These are phyloP conservation scores for Papilio xuthus DNA, from an alignment of 1,140 invertebrate genomes.

Conservation along the genomic window DNA sequence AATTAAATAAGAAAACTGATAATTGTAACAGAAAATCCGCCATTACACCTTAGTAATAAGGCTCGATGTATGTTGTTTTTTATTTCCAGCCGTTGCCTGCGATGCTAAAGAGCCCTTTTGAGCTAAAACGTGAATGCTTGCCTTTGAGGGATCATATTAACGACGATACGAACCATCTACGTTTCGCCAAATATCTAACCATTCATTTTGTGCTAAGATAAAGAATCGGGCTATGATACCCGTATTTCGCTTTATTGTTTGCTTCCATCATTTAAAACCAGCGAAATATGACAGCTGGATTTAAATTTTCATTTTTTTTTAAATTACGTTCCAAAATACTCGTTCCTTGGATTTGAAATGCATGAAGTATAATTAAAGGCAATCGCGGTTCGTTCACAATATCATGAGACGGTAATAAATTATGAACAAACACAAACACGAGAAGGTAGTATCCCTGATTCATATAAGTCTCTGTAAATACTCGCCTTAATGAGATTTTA, in stretches of 20 bases:
- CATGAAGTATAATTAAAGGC: constrained; percentile 61
- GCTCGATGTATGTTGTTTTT: constrained; percentile 82
- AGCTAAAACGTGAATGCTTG: constrained; percentile 82
- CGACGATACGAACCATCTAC: constrained; percentile 77
- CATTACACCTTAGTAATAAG: constrained; percentile 75
- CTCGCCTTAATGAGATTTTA: constrained; percentile 62
- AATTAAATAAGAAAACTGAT: constrained; percentile 52
- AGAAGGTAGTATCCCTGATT: constrained; percentile 78
- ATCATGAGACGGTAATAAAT: constrained; percentile 77
- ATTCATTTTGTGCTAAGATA: constrained; percentile 79
- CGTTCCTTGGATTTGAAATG: constrained; percentile 77
- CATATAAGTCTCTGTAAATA: constrained; percentile 66
- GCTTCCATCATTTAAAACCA: constrained; percentile 75
- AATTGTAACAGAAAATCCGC: constrained; percentile 61
- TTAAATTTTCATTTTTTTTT: constrained; percentile 48
- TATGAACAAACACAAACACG: constrained; percentile 72
- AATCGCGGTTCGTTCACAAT: constrained; percentile 73
- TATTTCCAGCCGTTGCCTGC: constrained; percentile 82
- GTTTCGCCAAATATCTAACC: constrained; percentile 77
- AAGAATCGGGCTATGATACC: constrained; percentile 52
- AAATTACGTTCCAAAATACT: constrained; percentile 68
- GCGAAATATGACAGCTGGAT: constrained; percentile 76
- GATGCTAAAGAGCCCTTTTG: constrained; percentile 81
- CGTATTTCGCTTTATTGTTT: constrained; percentile 66
- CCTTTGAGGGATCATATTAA: constrained; percentile 81